These are phyloP conservation scores for Oxygymnocypris stewartii DNA, from an alignment of 2,113 vertebrate species.

Conservation along the genomic window DNA sequence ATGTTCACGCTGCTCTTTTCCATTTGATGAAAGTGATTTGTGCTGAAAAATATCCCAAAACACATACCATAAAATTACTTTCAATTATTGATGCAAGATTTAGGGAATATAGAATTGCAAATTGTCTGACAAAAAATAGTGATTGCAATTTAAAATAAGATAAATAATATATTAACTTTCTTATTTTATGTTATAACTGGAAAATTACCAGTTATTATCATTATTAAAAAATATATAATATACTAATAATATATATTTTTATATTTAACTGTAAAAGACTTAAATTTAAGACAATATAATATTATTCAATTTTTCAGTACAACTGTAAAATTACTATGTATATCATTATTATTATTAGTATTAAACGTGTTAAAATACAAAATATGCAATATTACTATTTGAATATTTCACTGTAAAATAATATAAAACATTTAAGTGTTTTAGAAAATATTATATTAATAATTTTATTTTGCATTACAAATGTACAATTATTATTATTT, in stretches of 20 bases:
- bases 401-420: background rate
- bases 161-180: too few species aligned
- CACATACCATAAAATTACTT: background rate
- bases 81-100: background rate
- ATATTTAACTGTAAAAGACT: too few species aligned
- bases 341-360: background rate
- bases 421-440: background rate
- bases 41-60: background rate
- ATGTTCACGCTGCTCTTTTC: background rate
- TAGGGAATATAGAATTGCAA: background rate
- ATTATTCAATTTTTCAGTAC: background rate
- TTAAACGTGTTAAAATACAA: background rate
- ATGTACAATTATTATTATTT: background rate
- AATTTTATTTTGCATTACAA: background rate
- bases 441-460: background rate
- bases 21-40: background rate
- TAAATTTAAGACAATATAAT: background rate
- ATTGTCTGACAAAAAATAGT: background rate
- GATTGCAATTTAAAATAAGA: background rate
- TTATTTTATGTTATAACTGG: too few species aligned
- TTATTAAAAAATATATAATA: too few species aligned
- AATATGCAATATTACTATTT: background rate
- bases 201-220: too few species aligned
- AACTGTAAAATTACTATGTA: background rate
- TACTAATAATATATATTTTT: too few species aligned